These are phyloP conservation scores for Fragum fragum DNA, from an alignment of 2,888 invertebrate genomes.

Conservation along the genomic window DNA sequence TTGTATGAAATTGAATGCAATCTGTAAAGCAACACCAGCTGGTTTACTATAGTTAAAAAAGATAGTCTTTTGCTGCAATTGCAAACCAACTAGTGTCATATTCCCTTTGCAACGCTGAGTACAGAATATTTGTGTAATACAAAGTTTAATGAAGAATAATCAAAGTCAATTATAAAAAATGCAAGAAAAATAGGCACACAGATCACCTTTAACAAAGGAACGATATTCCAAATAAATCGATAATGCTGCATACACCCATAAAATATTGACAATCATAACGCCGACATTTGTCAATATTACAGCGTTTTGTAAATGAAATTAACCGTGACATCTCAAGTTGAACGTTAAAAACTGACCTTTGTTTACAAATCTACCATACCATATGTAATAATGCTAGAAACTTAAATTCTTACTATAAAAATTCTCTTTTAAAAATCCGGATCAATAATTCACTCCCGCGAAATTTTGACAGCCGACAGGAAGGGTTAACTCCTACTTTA, in stretches of 20 bases:
- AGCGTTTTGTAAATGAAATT: too few species aligned
- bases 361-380: not conserved
- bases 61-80: too few species aligned
- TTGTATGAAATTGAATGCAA: too few species aligned
- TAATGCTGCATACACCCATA: not conserved
- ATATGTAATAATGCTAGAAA: not conserved
- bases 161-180: not conserved
- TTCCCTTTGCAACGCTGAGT: too few species aligned
- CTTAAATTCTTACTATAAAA: too few species aligned
- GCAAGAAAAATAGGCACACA: not conserved
- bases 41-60: too few species aligned
- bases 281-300: not conserved
- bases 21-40: too few species aligned
- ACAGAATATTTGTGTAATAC: too few species aligned
- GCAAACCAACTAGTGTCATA: too few species aligned
- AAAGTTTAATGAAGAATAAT: too few species aligned
- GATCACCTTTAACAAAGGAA: not conserved
- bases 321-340: too few species aligned
- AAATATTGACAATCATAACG: not conserved
- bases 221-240: not conserved
- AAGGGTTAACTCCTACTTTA: conserved; percentile 20
- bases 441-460: conserved; percentile 10
- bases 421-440: not conserved
- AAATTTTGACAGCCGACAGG: conserved; percentile 31
- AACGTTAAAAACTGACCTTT: not conserved